Evolutionary conservation across 2,113 vertebrate species (phyloP).

Genomic region (Oncorhynchus keta): DNA sequence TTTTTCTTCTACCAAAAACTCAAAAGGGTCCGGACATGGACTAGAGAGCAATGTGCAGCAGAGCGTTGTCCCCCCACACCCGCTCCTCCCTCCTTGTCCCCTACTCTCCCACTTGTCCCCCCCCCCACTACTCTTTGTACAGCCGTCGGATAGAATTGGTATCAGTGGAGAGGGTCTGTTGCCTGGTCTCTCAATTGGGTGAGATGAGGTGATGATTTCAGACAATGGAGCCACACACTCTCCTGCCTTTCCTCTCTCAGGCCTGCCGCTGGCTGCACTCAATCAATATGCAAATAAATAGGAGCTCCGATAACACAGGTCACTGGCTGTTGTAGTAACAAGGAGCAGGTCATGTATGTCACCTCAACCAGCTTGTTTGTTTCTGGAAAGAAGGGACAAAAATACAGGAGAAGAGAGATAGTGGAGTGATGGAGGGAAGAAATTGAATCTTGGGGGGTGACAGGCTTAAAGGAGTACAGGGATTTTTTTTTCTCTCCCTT

Average conservation of each 20-base stretch:
- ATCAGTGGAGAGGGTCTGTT: conserved; percentile 78
- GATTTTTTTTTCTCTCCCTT: conserved; percentile 53
- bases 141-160: conserved; percentile 79
- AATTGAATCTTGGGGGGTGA: conserved; percentile 45
- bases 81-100: conserved; percentile 60
- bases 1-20: conserved; percentile 78
- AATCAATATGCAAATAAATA: conserved; percentile 84
- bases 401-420: conserved; percentile 65
- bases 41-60: conserved; percentile 78
- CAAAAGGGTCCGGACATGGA: conserved; percentile 79
- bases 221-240: conserved; percentile 80
- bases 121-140: conserved; percentile 75
- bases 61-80: conserved; percentile 64
- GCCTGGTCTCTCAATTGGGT: conserved; percentile 81
- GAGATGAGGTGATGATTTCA: conserved; percentile 85
- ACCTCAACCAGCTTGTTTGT: conserved; percentile 74
- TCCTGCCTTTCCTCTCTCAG: conserved; percentile 54
- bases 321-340: conserved; percentile 77
- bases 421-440: conserved; percentile 42
- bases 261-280: conserved; percentile 70
- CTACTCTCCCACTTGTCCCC: conserved; percentile 56
- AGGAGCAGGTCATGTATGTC: conserved; percentile 71
- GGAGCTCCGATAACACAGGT: conserved; percentile 75
- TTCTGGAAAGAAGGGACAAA: conserved; percentile 64
- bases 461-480: neutral